phyloP scores from a whole-genome alignment of 1,140 invertebrate genomes.

The Parapsyche elsis region DNA sequence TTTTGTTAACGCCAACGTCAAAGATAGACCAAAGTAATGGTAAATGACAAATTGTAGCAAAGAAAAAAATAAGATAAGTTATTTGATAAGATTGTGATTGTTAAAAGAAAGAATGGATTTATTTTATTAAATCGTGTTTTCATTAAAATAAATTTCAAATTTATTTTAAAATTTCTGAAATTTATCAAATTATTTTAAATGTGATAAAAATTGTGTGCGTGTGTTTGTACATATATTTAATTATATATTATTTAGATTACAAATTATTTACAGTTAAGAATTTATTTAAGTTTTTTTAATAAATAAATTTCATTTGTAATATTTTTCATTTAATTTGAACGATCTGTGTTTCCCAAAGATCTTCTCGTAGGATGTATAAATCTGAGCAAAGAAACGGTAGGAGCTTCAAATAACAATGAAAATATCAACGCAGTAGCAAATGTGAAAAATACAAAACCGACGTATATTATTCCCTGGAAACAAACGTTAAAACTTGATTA shows the following conservation, averaged over 20 bases:
- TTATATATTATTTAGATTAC: background rate
- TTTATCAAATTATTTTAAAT: conserved; percentile 1
- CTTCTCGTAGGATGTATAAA: conserved; percentile 25
- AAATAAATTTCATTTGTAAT: too few relatives aligned
- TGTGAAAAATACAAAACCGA: conserved; percentile 47
- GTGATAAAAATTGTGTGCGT: conserved; percentile 5
- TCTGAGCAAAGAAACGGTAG: conserved; percentile 45
- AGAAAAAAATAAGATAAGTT: too few relatives aligned
- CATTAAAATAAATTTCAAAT: too few relatives aligned
- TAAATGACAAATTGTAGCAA: too few relatives aligned
- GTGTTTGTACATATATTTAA: conserved; percentile 3
- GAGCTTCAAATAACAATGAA: conserved; percentile 50
- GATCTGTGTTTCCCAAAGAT: background rate
- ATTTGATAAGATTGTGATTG: background rate
- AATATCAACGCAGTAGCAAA: conserved; percentile 43
- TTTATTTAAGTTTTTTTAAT: too few relatives aligned
- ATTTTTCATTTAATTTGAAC: too few relatives aligned
- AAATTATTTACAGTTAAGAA: too few relatives aligned
- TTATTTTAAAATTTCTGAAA: too few relatives aligned
- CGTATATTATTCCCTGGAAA: conserved; percentile 46
- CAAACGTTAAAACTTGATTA: conserved; percentile 6
- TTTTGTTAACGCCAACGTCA: too few relatives aligned
- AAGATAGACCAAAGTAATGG: too few relatives aligned
- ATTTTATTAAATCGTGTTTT: background rate
- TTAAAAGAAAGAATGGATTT: background rate